These are phyloP conservation scores for Encarsia formosa DNA, from an alignment of 2,888 invertebrate genomes.

Conservation along the genomic window DNA sequence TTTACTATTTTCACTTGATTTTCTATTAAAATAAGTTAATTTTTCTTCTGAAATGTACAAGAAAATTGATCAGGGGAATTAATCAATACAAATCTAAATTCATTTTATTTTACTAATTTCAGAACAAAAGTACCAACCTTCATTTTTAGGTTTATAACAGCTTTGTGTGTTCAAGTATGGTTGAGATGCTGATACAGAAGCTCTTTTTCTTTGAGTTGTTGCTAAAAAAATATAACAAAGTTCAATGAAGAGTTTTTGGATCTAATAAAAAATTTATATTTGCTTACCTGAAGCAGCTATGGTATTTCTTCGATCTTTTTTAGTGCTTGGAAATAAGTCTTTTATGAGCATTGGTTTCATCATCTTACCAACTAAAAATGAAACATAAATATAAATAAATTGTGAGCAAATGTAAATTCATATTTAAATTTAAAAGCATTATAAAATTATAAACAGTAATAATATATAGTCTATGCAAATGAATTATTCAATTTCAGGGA, in stretches of 20 bases:
- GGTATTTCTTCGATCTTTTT: conserved; percentile 13
- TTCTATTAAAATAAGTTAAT: conserved; percentile 7
- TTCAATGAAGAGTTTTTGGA: background rate
- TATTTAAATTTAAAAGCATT: background rate
- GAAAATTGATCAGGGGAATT: background rate
- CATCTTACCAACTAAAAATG: conserved; percentile 10
- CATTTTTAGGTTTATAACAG: conserved; percentile 16
- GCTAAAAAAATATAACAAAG: conserved; percentile 4
- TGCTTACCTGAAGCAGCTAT: conserved; percentile 17
- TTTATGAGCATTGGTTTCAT: conserved; percentile 25
- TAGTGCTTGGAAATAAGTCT: conserved; percentile 21
- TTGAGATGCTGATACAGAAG: conserved; percentile 2
- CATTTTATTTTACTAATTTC: conserved; percentile 1
- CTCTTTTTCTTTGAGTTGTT: conserved; percentile 23
- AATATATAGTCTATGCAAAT: no score
- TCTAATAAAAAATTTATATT: background rate
- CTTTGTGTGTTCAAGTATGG: conserved; percentile 22
- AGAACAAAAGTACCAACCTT: conserved; percentile 11
- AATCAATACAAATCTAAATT: background rate
- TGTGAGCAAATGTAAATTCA: background rate
- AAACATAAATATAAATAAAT: background rate
- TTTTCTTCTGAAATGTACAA: conserved; percentile 11
- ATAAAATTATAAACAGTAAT: background rate
- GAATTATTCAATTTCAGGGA: no score
- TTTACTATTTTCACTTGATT: conserved; percentile 15